Percentiles rank a stretch among this genome's conserved stretches.
Conservation (phyloP, 2,888 invertebrate genomes). For the Mamestra brassicae region DNA sequence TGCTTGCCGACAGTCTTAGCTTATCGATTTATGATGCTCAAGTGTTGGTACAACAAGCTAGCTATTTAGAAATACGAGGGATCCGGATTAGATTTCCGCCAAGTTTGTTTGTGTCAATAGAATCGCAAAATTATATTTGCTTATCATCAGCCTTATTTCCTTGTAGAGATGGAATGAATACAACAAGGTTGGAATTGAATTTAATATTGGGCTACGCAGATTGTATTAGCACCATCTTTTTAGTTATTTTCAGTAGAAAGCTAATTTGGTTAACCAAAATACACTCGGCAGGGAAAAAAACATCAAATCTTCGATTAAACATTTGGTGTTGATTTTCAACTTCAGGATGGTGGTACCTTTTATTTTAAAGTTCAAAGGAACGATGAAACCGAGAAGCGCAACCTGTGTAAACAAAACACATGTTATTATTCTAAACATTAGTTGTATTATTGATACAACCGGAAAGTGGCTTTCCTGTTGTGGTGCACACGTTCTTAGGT, state of each 20-base stretch:
- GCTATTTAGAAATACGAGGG: conserved; percentile 15
- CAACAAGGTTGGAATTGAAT: conserved; percentile 8
- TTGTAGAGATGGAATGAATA: neutral
- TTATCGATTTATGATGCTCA: conserved; percentile 38
- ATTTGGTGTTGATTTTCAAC: conserved; percentile 19
- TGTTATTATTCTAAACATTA: conserved; percentile 65
- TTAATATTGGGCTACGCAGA: neutral
- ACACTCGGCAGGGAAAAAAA: neutral
- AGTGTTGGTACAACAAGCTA: conserved; percentile 18
- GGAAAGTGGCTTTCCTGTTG: conserved; percentile 73
- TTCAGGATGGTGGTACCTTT: conserved; percentile 26
- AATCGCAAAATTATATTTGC: conserved; percentile 21
- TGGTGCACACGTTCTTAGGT: conserved; percentile 44
- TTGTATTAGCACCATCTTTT: neutral
- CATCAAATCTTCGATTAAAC: conserved; percentile 8
- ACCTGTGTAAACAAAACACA: conserved; percentile 69
- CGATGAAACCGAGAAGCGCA: conserved; percentile 34
- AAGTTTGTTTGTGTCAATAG: conserved; percentile 18
- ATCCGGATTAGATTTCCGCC: conserved; percentile 30
- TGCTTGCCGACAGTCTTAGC: conserved; percentile 4
- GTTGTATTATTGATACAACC: conserved; percentile 68
- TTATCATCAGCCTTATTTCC: conserved; percentile 13
- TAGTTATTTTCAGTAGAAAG: neutral
- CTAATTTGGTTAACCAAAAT: conserved; percentile 11
- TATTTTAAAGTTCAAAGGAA: conserved; percentile 60